Conservation (phyloP, 2,797 vertebrate species). For the Hemitrygon akajei region DNA sequence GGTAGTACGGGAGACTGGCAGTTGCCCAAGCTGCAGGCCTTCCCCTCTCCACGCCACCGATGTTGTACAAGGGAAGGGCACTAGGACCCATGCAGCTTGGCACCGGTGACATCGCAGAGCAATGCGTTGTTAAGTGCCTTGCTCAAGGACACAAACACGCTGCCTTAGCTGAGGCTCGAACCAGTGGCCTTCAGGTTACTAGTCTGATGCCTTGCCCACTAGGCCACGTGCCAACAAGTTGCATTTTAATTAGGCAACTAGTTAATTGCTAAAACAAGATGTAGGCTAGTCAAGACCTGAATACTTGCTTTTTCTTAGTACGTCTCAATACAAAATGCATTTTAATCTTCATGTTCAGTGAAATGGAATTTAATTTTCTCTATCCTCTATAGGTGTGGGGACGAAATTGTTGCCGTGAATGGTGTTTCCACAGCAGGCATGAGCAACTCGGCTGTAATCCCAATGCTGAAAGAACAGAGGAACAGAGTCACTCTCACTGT, state of each 20-base stretch:
- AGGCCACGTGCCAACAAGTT: no score
- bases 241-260: background rate
- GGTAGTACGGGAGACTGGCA: no score
- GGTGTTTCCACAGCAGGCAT: slow-evolving; percentile 78
- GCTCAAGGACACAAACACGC: no score
- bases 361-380: background rate
- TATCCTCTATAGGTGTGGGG: slow-evolving; percentile 67
- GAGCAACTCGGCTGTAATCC: slow-evolving; percentile 86
- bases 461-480: slow-evolving; percentile 86
- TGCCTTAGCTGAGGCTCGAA: no score
- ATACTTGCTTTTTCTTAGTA: background rate
- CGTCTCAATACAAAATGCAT: background rate
- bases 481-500: slow-evolving; percentile 82
- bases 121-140: no score
- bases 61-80: no score
- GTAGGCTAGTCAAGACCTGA: background rate
- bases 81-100: no score
- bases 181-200: no score
- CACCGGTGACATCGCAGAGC: no score
- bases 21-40: no score
- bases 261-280: background rate
- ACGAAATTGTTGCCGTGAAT: slow-evolving; percentile 88
- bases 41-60: no score
- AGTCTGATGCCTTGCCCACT: no score
- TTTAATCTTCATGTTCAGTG: background rate